Conservation (phyloP, 2,113 vertebrate genomes). For the Macrotis lagotis region DNA sequence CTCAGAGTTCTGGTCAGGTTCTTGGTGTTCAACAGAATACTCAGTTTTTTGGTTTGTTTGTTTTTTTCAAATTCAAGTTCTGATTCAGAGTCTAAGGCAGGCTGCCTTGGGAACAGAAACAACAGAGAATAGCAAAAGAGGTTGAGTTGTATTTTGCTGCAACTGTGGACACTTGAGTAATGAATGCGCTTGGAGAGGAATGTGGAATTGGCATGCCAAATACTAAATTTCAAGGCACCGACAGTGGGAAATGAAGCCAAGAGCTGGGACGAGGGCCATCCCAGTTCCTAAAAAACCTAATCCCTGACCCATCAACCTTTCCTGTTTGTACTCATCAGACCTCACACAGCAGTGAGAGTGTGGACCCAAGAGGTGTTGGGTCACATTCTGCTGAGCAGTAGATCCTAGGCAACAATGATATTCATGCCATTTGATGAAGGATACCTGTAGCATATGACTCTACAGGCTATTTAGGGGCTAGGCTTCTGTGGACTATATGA, state of each 20-base stretch:
- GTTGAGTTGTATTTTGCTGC: background rate
- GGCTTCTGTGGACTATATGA: background rate
- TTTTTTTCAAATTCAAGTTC: background rate
- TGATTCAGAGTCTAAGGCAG: background rate
- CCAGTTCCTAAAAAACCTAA: background rate
- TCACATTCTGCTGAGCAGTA: background rate
- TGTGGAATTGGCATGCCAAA: background rate
- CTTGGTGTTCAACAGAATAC: background rate
- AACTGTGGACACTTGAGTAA: background rate
- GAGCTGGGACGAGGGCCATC: background rate
- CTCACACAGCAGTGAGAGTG: background rate
- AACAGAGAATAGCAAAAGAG: background rate
- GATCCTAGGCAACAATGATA: background rate
- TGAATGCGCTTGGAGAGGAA: background rate
- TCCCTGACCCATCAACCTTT: background rate
- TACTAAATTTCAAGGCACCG: background rate
- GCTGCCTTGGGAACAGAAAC: background rate
- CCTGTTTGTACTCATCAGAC: background rate
- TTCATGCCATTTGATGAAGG: background rate
- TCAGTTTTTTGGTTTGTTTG: no score
- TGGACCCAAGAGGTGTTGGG: background rate
- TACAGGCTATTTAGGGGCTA: background rate
- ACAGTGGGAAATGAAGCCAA: background rate
- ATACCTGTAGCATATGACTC: background rate
- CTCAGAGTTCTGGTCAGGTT: background rate